Base-by-base conservation (phyloP, 2,888 invertebrate species). In the Phrixothrix hirtus region DNA sequence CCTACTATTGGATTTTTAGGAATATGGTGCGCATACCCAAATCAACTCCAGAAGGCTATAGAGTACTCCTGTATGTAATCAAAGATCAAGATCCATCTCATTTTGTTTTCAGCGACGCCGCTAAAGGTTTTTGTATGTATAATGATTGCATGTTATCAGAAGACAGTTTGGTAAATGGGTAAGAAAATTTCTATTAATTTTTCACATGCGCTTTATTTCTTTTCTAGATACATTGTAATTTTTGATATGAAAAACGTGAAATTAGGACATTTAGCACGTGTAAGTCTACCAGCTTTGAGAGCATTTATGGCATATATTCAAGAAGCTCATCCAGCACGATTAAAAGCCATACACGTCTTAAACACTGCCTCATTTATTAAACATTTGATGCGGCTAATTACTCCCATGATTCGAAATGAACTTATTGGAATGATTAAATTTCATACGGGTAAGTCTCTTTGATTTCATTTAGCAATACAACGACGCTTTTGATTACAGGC, bases 201-300 rank as follows among this genome's bases (percentile, higher is more conserved):
- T 9, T 5, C 5, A 26, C 9, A 16, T 13, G 6, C 7, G 2
- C 10, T 10, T 6, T 13, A 10, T 17, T 25, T 11, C 7, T 39
- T 78, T 10, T 79, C 79, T 30, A 83, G 79, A 11, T 85, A 85
- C 65, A 78, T 85, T 43, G 83, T 85, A 16, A 78, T 85, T 54
- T 85, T 86, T 61, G 86, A 85, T 64, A 85, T 85, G 84, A 84
- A 83, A 70, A 83, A 84, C 11, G 81, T 84, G 58, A 79, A 80
- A 32, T 71, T 86, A n/a, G 84, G 84, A 0, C 86, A 86, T 69
- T 69, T 85, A 42, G 83, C 85, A 0, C 75, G 84, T 60, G 83
- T 85, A 7, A 84, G 82, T 34, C 66, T 85, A 41, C 83, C 84
- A 1, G 82, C 83, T 1, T 67, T 85, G 15, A 75, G 83, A 59